These are phyloP conservation scores for Chromobotia macracanthus DNA, from an alignment of 2,797 vertebrate genomes.

Conservation along the genomic window DNA sequence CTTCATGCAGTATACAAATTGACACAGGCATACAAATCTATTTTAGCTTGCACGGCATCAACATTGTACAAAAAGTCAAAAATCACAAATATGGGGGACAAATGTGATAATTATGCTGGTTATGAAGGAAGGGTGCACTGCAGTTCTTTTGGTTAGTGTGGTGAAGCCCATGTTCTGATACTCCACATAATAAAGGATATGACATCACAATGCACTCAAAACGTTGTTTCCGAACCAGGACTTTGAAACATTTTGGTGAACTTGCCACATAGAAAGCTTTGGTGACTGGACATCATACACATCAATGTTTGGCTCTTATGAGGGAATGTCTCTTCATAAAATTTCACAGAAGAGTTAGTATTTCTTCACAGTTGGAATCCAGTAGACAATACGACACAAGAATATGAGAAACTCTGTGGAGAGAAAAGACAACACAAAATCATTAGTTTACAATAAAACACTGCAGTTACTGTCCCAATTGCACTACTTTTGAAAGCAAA, in stretches of 20 bases:
- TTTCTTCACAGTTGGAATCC: constrained; percentile 79
- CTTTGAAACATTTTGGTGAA: constrained; percentile 24
- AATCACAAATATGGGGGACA: constrained; percentile 45
- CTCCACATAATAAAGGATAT: constrained; percentile 46
- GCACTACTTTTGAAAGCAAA: background rate
- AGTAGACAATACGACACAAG: constrained; percentile 68
- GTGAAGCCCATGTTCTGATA: constrained; percentile 24
- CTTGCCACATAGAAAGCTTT: constrained; percentile 59
- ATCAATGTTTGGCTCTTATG: constrained; percentile 60
- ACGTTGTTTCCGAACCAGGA: constrained; percentile 31
- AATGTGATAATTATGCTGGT: constrained; percentile 57
- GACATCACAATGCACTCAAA: constrained; percentile 51
- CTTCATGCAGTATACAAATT: constrained; percentile 68
- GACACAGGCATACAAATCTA: constrained; percentile 55
- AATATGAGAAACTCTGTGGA: constrained; percentile 71
- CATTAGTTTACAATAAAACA: background rate
- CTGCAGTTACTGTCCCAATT: background rate
- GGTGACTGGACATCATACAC: constrained; percentile 23
- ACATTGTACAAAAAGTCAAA: constrained; percentile 39
- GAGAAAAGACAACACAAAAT: constrained; percentile 44
- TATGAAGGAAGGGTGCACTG: constrained; percentile 60
- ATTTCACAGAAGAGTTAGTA: constrained; percentile 65
- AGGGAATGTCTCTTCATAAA: constrained; percentile 39
- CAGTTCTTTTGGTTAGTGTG: constrained; percentile 65
- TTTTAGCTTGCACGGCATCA: constrained; percentile 40